These are phyloP conservation scores for Diabrotica undecimpunctata DNA, from an alignment of 1,140 invertebrate species.

Conservation along the genomic window DNA sequence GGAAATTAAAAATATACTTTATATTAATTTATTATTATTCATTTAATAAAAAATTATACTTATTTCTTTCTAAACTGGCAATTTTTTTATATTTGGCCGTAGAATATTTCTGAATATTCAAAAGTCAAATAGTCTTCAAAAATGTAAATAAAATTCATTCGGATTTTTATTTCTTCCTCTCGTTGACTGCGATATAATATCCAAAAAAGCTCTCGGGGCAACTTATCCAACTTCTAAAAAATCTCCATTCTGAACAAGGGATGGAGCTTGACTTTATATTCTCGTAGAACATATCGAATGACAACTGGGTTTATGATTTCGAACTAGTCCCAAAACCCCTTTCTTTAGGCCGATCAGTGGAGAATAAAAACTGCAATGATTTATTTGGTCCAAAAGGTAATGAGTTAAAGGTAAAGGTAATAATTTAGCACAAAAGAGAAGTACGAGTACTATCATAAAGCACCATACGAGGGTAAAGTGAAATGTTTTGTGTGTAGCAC, in stretches of 20 bases:
- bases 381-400: not conserved
- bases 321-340: not conserved
- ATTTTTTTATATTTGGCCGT: no score
- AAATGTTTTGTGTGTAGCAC: no score
- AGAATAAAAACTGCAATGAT: not conserved
- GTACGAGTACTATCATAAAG: no score
- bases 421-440: no score
- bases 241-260: not conserved
- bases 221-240: not conserved
- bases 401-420: not conserved
- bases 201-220: not conserved
- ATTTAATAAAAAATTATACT: no score
- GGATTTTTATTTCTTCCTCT: not conserved
- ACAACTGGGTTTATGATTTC: not conserved
- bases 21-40: no score
- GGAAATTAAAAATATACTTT: no score
- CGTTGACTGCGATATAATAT: not conserved
- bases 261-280: not conserved
- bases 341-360: not conserved
- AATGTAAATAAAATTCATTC: not conserved
- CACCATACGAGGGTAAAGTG: no score
- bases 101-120: no score
- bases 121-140: no score
- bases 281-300: conserved; percentile 2
- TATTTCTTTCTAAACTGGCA: no score